These are phyloP conservation scores for Podocnemis expansa DNA, from an alignment of 2,113 vertebrate species.

Conservation along the genomic window DNA sequence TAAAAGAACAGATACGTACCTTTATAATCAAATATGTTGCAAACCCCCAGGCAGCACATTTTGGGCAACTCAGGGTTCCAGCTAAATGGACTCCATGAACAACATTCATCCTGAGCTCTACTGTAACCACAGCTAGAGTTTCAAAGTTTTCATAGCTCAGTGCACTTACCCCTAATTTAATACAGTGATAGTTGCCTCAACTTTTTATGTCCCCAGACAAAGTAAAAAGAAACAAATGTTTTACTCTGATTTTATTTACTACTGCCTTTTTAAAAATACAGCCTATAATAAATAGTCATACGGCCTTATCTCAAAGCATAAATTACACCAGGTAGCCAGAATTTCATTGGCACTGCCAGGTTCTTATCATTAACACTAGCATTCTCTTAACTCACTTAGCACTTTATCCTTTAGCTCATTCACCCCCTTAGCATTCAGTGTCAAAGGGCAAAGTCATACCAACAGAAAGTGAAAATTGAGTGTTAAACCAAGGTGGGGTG, in stretches of 20 bases:
- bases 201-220: neutral
- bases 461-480: neutral
- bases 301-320: neutral
- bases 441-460: constrained; percentile 11
- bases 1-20: neutral
- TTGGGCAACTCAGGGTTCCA: neutral
- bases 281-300: constrained; percentile 38
- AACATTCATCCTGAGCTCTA: neutral
- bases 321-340: neutral
- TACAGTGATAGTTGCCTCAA: neutral
- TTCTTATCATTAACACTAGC: neutral
- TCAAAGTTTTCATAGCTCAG: neutral
- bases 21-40: neutral
- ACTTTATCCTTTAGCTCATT: neutral
- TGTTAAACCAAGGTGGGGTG: neutral
- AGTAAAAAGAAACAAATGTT: neutral
- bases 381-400: neutral
- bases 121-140: neutral
- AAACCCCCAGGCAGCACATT: neutral
- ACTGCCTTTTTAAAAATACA: neutral
- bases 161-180: neutral
- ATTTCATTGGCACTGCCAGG: neutral
- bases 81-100: neutral
- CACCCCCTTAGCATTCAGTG: neutral
- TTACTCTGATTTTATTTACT: constrained; percentile 9